These are phyloP conservation scores for Paralichthys olivaceus DNA, from an alignment of 2,113 vertebrate species.

Conservation along the genomic window DNA sequence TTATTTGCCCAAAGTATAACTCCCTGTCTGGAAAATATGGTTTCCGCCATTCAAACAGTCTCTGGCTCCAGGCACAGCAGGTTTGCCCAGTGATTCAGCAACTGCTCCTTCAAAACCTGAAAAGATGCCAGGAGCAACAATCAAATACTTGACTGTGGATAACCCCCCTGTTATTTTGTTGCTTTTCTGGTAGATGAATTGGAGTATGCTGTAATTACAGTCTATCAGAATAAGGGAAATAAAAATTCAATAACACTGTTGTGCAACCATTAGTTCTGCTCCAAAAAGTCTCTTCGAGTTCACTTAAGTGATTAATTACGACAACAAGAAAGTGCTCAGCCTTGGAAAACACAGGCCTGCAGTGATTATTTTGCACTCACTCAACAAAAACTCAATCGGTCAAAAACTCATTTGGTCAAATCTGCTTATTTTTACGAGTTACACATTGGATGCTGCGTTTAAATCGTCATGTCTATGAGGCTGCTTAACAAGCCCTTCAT, in stretches of 20 bases:
- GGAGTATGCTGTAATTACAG: conserved; percentile 48
- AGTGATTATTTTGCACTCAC: conserved; percentile 57
- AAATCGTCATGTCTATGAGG: background rate
- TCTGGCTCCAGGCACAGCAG: background rate
- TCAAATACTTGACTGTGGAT: background rate
- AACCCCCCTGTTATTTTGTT: conserved; percentile 7
- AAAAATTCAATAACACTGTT: conserved; percentile 56
- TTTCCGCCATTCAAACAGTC: background rate
- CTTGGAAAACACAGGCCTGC: conserved; percentile 46
- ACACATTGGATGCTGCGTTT: background rate
- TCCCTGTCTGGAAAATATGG: background rate
- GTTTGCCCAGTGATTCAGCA: conserved; percentile 3
- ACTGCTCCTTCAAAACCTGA: background rate
- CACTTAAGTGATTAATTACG: conserved; percentile 71
- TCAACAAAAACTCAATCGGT: conserved; percentile 42
- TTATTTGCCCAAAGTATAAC: no score
- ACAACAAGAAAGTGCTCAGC: conserved; percentile 60
- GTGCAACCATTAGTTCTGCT: conserved; percentile 70
- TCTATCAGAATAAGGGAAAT: conserved; percentile 53
- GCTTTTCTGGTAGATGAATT: conserved; percentile 33
- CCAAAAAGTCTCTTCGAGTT: conserved; percentile 58
- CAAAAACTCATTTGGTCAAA: conserved; percentile 48
- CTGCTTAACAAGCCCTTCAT: conserved; percentile 7
- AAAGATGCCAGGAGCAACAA: background rate
- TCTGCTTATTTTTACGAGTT: conserved; percentile 30